Evolutionary conservation across 1,140 invertebrate genomes (phyloP), one percentile per base, ranked within the genome.

Genomic region (Neoseiulus cucumeris): DNA sequence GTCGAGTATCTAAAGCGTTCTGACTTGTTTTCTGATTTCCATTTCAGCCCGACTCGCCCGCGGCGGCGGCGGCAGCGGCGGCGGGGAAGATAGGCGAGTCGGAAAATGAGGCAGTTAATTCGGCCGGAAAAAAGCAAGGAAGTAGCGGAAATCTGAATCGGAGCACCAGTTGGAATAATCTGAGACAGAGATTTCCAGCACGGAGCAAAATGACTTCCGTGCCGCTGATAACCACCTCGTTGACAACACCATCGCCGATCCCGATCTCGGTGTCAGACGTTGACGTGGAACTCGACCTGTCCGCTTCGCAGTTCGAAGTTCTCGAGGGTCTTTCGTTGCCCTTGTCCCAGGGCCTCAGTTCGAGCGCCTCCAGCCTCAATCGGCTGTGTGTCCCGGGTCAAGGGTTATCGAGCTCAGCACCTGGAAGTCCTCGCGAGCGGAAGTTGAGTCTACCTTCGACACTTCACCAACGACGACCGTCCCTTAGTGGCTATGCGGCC

Each of bases 251-350:
- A 2, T 59, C 51, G 22, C 17, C 51, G 14, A 59, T 59, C 51
- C 51, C 51, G 51, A 59, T 59, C 51, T 59, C 51, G 22, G 51
- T 59, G 51, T 59, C 51, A 2, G 51, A 59, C 22, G 51, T 59
- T 9, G 51, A 59, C 22, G 51, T 59, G 17, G 51, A 59, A 12
- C 51, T 59, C 51, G 51, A 59, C 51, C 4, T 59, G 51, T 33
- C 51, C 14, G 22, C 5, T 1, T 20, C 51, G 22, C 22, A 25
- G 1, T 59, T 59, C 22, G 51, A 33, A 25, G 9, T 4, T 39
- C 4, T 20, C 25, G 22, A 25, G 2, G 25, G 51, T 33, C 17
- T 59, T 14, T 59, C 51, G 51, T 20, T 33, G 14, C 51, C 51
- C 33, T 18, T 59, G 51, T 17, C 25, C 14, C 14, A 18, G 51